These are phyloP conservation scores for Palaemon carinicauda DNA, from an alignment of 1,140 invertebrate genomes.

Conservation along the genomic window DNA sequence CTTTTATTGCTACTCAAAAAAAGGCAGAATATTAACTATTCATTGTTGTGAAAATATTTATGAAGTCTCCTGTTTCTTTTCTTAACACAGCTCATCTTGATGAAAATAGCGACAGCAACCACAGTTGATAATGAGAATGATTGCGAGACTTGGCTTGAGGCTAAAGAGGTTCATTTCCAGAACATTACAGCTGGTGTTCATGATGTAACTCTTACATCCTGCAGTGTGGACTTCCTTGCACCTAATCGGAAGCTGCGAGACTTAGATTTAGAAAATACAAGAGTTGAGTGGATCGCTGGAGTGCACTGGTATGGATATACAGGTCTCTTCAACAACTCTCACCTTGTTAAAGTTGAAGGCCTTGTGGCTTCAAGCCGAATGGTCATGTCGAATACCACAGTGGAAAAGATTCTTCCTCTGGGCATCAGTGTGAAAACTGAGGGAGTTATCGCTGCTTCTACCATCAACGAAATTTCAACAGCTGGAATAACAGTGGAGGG, in stretches of 20 bases:
- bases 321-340: constrained; percentile 34
- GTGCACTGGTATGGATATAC: constrained; percentile 42
- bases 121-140: constrained; percentile 19
- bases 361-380: constrained; percentile 26
- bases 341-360: constrained; percentile 15
- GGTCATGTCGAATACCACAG: constrained; percentile 25
- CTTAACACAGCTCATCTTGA: constrained; percentile 20
- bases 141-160: constrained; percentile 43
- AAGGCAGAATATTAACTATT: background rate
- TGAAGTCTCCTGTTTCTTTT: background rate
- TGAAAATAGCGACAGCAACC: constrained; percentile 7
- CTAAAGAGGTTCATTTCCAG: constrained; percentile 3
- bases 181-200: constrained; percentile 31
- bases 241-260: constrained; percentile 30
- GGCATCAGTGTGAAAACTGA: constrained; percentile 23
- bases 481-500: constrained; percentile 13
- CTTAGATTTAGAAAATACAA: constrained; percentile 23
- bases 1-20: background rate
- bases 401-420: background rate
- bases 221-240: constrained; percentile 24
- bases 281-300: background rate
- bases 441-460: constrained; percentile 10
- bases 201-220: constrained; percentile 23
- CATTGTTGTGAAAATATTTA: background rate
- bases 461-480: background rate